Evolutionary conservation across 2,888 invertebrate species (phyloP).

Genomic region (Galerucella nymphaeae): DNA sequence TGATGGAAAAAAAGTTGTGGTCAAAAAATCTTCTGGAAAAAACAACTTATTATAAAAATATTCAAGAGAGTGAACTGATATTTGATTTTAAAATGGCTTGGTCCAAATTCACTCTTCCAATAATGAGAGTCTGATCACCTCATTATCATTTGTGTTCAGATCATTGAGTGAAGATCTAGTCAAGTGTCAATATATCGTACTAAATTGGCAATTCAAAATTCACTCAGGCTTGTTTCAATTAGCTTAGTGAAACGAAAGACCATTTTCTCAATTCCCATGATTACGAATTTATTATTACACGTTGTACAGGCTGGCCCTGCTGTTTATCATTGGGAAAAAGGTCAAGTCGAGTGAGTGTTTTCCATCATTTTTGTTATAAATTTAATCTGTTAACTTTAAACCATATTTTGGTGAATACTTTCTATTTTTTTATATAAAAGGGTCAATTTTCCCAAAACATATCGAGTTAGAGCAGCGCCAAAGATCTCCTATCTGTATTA

Average conservation of each 20-base stretch:
- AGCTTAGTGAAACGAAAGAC: not conserved
- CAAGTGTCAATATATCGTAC: constrained; percentile 2
- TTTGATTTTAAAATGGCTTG: not conserved
- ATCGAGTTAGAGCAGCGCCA: not conserved
- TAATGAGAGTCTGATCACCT: not conserved
- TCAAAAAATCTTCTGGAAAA: too few species aligned
- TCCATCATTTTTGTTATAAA: too few species aligned
- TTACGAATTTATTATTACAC: not conserved
- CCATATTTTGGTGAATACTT: too few species aligned
- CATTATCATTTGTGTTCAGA: not conserved
- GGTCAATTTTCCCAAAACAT: not conserved
- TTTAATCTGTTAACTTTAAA: too few species aligned
- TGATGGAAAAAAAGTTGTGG: too few species aligned
- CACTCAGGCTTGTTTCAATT: not conserved
- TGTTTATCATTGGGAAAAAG: too few species aligned
- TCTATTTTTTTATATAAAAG: too few species aligned
- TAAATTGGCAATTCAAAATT: constrained; percentile 6
- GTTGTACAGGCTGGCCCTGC: not conserved
- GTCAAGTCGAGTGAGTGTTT: too few species aligned
- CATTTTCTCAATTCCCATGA: not conserved
- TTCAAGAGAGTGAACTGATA: not conserved
- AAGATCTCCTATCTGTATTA: constrained; percentile 11
- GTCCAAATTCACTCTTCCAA: not conserved
- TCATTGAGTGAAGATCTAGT: not conserved
- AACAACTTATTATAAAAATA: not conserved